Evolutionary conservation across 2,888 invertebrate genomes (phyloP), one percentile per base, ranked within the genome.

Genomic region (Tinea semifulvella): DNA sequence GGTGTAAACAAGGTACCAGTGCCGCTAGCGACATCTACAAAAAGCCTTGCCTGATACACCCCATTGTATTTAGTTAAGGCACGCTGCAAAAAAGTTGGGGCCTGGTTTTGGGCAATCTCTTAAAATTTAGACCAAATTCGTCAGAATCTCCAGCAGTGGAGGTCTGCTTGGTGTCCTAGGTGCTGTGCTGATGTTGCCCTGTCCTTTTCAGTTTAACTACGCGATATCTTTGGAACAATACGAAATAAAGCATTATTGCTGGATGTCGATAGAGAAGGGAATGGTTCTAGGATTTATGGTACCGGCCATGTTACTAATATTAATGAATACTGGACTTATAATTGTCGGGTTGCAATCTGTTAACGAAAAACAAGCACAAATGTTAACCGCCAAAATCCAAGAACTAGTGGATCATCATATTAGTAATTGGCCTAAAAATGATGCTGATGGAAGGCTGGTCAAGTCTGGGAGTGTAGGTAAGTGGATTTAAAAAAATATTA

Each of bases 221-320:
- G 81, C 85, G 5, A 70, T 86, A n/a, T 85, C 88, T 20, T 86
- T 88, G 56, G 83, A 85, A 52, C 89, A 88, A 50, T 90, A 89
- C 58, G 90, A 91, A 70, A 87, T 85, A 22, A 85, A 85, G 52
- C 84, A 85, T 54, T 90, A 89, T 59, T 91, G 90, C 60, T 91
- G 90, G 86, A 86, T 90, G 83, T 89, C 89, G 0, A 86, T 90
- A 36, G 88, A 89, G 62, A 85, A 87, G 56, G 90, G 90, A 3
- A 90, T 90, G 88, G 84, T 90, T 10, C 76, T 89, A 60, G 89
- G 90, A 35, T 90, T 88, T 61, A 89, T 90, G 85, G 81, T 88
- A 13, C 90, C 90, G 8, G 85, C 88, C 1, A 88, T 87, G 59
- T 67, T 85, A 16, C 68, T 90, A 20, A 88, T 90, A 42, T 65